Conservation (phyloP, 2,888 invertebrate genomes). For the Ophion slaviceki region DNA sequence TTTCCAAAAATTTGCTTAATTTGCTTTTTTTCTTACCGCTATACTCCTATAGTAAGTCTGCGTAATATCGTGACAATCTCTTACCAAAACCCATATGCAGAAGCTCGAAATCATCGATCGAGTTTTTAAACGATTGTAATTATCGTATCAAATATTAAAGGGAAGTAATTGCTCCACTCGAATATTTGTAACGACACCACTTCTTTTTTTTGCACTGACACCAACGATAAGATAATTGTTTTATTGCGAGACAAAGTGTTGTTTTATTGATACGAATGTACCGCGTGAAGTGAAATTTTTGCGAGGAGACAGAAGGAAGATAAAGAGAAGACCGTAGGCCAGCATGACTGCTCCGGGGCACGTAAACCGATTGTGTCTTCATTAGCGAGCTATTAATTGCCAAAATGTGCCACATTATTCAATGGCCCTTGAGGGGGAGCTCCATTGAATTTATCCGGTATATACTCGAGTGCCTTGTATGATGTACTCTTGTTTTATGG, state of each 20-base stretch:
- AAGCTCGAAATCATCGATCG: too few species aligned
- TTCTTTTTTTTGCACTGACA: not conserved
- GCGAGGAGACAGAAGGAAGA: conserved; percentile 35
- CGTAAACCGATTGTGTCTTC: conserved; percentile 78
- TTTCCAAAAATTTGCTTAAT: too few species aligned
- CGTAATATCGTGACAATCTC: too few species aligned
- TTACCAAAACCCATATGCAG: too few species aligned
- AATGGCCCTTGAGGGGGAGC: conserved; percentile 33
- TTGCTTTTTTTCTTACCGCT: too few species aligned
- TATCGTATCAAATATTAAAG: too few species aligned
- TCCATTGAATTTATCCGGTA: conserved; percentile 26
- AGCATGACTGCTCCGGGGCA: conserved; percentile 71
- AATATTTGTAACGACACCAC: too few species aligned
- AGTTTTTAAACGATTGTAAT: too few species aligned
- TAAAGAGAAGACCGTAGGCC: conserved; percentile 60
- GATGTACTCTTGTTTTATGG: conserved; percentile 39
- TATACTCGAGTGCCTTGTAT: conserved; percentile 12
- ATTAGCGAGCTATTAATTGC: conserved; percentile 82
- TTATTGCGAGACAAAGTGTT: not conserved
- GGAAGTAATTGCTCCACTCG: too few species aligned
- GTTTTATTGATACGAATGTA: not conserved
- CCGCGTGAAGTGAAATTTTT: not conserved
- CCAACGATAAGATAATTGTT: not conserved
- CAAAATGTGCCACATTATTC: conserved; percentile 77
- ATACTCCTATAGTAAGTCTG: too few species aligned